These are phyloP conservation scores for Rostratula benghalensis DNA, from an alignment of 2,113 vertebrate species.

Conservation along the genomic window DNA sequence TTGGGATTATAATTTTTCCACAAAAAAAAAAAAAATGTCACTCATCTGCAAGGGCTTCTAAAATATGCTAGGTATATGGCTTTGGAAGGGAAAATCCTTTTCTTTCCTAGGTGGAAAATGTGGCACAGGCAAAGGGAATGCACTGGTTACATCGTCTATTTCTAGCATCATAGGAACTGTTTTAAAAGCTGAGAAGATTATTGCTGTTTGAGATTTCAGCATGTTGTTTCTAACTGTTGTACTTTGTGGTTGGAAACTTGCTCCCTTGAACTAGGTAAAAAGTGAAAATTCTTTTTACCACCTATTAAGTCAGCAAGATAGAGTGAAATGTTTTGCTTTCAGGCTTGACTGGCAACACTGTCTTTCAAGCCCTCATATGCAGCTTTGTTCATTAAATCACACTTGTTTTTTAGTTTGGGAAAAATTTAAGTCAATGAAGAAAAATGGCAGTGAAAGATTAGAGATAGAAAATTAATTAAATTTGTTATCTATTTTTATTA, in stretches of 20 bases:
- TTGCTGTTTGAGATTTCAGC: background rate
- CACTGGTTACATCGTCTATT: background rate
- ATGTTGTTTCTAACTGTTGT: background rate
- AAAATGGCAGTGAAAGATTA: background rate
- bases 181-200: background rate
- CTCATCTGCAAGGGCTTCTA: background rate
- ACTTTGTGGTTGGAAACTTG: background rate
- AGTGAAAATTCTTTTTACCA: background rate
- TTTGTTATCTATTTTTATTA: background rate
- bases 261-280: background rate
- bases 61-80: background rate
- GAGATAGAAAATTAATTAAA: background rate
- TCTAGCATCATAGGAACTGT: background rate
- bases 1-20: background rate
- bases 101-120: background rate
- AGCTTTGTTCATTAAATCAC: background rate
- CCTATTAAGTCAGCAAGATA: background rate
- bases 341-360: background rate
- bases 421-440: background rate
- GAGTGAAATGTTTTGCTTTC: background rate
- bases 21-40: background rate
- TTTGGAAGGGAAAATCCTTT: background rate
- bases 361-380: background rate
- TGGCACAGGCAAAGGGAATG: background rate
- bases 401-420: background rate